Conservation (phyloP, 23 tunicate species). For the Halocynthia aurantium region DNA sequence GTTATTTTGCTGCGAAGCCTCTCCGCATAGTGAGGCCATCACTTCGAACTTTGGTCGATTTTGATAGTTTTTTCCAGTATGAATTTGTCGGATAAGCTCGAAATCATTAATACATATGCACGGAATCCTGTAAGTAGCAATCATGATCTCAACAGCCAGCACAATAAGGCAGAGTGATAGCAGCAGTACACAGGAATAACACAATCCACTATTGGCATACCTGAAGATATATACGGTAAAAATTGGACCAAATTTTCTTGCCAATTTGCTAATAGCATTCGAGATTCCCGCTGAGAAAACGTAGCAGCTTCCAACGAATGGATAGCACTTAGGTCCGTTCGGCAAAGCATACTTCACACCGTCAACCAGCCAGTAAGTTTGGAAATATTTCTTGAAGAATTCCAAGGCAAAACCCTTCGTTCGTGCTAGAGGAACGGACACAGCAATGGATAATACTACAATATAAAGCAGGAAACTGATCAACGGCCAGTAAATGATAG, state of each 20-base stretch:
- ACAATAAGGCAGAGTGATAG: too few species aligned
- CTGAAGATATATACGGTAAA: constrained; percentile 8
- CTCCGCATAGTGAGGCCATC: neutral
- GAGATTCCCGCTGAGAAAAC: neutral
- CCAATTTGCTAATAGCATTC: neutral
- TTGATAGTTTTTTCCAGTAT: neutral
- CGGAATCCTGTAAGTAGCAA: neutral
- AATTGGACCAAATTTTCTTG: neutral
- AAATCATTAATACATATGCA: neutral
- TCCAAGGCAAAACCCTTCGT: too few species aligned
- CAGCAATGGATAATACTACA: too few species aligned
- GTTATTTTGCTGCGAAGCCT: neutral
- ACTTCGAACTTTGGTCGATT: neutral
- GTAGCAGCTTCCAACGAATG: constrained; percentile 10
- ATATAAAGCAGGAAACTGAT: too few species aligned
- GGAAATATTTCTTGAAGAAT: too few species aligned
- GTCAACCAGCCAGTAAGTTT: too few species aligned
- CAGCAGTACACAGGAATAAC: too few species aligned
- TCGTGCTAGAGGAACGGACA: too few species aligned
- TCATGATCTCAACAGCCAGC: neutral
- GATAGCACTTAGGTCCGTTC: neutral
- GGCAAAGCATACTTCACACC: neutral
- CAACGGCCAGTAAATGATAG: too few species aligned
- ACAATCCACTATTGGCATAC: neutral
- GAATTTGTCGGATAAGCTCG: neutral